These are phyloP conservation scores for Hydropsyche betteni DNA, from an alignment of 2,888 invertebrate species.

Conservation along the genomic window DNA sequence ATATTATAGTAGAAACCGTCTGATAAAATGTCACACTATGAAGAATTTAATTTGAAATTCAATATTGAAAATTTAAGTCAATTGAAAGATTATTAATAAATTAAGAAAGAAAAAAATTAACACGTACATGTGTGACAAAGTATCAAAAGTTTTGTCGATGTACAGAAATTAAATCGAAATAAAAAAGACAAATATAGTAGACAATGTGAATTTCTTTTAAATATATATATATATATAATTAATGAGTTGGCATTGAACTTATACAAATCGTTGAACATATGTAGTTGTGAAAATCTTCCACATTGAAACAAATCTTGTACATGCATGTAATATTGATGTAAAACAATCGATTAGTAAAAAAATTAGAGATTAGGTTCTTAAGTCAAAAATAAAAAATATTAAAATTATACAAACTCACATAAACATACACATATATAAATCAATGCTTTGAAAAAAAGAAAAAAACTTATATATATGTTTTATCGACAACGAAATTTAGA, in stretches of 20 bases:
- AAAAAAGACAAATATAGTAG: slow-evolving; percentile 5
- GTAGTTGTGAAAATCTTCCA: background rate
- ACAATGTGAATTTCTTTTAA: background rate
- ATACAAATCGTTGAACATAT: slow-evolving; percentile 12
- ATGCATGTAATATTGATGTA: slow-evolving; percentile 27
- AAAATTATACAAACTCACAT: slow-evolving; percentile 39
- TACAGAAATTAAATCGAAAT: slow-evolving; percentile 1
- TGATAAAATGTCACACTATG: slow-evolving; percentile 11
- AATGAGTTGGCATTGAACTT: background rate
- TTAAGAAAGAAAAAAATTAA: too few species aligned
- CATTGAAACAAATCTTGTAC: slow-evolving; percentile 12
- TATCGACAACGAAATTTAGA: too few species aligned
- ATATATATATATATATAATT: slow-evolving; percentile 2
- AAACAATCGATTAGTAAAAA: slow-evolving; percentile 48
- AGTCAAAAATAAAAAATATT: slow-evolving; percentile 48
- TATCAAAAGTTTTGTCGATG: slow-evolving; percentile 15
- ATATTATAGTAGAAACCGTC: slow-evolving; percentile 13
- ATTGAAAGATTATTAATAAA: too few species aligned
- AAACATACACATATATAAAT: slow-evolving; percentile 30
- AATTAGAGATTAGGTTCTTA: slow-evolving; percentile 41
- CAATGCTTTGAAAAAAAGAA: slow-evolving; percentile 11
- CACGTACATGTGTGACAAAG: slow-evolving; percentile 5
- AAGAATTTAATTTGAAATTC: too few species aligned
- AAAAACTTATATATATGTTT: background rate
- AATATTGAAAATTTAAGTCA: too few species aligned